A percentile compares a stretch with the other conserved stretches of the same genome.
phyloP scores from a whole-genome alignment of 1,140 invertebrate genomes.

The Eurytemora carolleeae region DNA sequence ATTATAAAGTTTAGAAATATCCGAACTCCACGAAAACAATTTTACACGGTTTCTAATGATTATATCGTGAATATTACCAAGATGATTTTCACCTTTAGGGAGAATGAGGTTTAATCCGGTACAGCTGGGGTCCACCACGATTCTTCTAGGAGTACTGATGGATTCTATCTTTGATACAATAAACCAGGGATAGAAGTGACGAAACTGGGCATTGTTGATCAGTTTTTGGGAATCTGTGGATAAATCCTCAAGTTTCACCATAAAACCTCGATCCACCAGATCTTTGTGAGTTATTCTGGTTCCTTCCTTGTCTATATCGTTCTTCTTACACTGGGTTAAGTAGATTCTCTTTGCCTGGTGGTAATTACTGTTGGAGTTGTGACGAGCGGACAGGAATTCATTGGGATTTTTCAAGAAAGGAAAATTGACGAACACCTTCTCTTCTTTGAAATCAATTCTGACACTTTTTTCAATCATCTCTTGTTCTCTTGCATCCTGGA shows the following conservation, averaged over 20 bases:
- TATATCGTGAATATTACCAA: neutral
- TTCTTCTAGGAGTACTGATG: neutral
- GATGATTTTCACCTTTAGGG: neutral
- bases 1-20: neutral
- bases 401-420: neutral
- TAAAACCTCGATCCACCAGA: neutral
- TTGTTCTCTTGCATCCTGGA: neutral
- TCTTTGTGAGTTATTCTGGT: neutral
- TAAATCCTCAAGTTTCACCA: neutral
- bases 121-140: neutral
- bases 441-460: neutral
- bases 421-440: neutral
- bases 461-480: neutral
- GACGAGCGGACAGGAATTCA: neutral
- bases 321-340: neutral
- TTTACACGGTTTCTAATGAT: neutral
- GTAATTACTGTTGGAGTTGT: neutral
- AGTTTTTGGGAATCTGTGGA: neutral
- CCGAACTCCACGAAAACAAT: neutral
- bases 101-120: neutral
- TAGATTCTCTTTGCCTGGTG: neutral
- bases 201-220: neutral
- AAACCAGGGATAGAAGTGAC: neutral
- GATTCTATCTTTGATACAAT: neutral
- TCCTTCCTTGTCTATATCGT: neutral